Conservation (phyloP, 2,113 vertebrate species). For the Cacatua alba region DNA sequence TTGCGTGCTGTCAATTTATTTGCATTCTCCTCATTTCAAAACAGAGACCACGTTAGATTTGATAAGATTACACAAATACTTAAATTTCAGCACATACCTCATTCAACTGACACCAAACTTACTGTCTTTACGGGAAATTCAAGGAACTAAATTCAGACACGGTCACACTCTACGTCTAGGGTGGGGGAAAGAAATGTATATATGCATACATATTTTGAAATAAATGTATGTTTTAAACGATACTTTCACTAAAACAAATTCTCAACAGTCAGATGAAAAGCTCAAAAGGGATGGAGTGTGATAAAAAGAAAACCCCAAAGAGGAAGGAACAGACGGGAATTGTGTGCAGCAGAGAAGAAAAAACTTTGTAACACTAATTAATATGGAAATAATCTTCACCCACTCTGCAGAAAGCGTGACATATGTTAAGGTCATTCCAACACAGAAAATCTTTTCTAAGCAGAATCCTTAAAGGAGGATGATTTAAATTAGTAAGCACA, state of each 20-base stretch:
- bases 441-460: slow-evolving; percentile 39
- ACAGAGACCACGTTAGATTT: background rate
- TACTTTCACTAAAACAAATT: background rate
- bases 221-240: background rate
- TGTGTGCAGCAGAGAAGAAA: background rate
- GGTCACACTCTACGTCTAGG: background rate
- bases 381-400: slow-evolving; percentile 18
- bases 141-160: background rate
- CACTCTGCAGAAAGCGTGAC: background rate
- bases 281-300: background rate
- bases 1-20: background rate
- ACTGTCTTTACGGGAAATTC: background rate
- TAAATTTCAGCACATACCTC: background rate
- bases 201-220: background rate
- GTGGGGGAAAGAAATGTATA: background rate
- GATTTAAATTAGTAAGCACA: background rate
- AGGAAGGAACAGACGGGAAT: background rate
- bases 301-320: background rate
- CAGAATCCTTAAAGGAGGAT: background rate
- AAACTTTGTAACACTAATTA: background rate
- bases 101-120: background rate
- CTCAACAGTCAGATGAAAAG: background rate
- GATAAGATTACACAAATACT: background rate
- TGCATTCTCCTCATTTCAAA: background rate
- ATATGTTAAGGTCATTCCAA: slow-evolving; percentile 14